phyloP scores from a whole-genome alignment of 1,140 invertebrate genomes.

The Telenomus remus region DNA sequence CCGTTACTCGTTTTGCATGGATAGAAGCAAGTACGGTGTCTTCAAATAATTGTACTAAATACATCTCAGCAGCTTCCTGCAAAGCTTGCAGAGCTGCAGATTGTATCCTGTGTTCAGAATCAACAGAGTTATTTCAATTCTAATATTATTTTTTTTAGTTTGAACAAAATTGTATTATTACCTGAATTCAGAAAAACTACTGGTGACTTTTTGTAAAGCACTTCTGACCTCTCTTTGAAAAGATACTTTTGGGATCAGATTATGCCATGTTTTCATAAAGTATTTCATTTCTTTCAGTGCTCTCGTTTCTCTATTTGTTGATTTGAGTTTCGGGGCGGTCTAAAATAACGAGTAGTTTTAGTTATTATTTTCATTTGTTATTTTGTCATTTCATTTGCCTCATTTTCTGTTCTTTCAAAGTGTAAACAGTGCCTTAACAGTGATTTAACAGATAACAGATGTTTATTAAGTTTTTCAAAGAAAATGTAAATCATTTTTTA shows the following conservation, averaged over 20 bases:
- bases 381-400: too few relatives aligned
- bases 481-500: too few relatives aligned
- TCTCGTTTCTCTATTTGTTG: background rate
- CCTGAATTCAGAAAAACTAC: background rate
- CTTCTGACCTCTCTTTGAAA: background rate
- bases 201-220: background rate
- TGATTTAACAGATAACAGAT: too few relatives aligned
- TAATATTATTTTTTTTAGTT: background rate
- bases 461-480: too few relatives aligned
- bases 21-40: conserved; percentile 83
- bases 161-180: background rate
- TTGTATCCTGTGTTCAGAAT: conserved; percentile 75
- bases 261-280: background rate
- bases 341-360: background rate
- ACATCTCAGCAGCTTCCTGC: conserved; percentile 85
- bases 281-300: conserved; percentile 15
- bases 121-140: background rate
- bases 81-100: conserved; percentile 75
- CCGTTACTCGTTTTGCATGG: conserved; percentile 85
- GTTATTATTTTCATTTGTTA: background rate
- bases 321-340: background rate
- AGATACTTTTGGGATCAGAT: conserved; percentile 5
- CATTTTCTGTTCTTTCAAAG: too few relatives aligned
- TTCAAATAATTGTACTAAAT: conserved; percentile 85
- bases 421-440: too few relatives aligned